These are phyloP conservation scores for Oligia fasciuncula DNA, from an alignment of 2,888 invertebrate genomes.

Conservation along the genomic window DNA sequence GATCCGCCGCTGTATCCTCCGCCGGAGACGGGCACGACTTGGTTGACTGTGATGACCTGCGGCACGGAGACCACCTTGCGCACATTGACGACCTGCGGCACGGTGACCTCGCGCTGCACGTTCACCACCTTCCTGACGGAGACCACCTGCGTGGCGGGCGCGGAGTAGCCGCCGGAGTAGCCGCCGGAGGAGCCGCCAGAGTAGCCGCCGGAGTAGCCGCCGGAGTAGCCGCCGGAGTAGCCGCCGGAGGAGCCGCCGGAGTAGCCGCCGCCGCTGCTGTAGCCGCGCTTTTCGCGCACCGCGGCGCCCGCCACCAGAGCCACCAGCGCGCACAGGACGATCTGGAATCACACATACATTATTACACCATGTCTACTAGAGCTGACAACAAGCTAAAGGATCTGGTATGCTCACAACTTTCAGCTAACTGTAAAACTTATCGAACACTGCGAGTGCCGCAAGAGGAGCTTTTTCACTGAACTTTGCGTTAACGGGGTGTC, in stretches of 20 bases:
- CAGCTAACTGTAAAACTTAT: not conserved
- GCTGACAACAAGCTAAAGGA: not conserved
- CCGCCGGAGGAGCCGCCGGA: slow-evolving; percentile 20
- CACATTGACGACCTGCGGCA: slow-evolving; percentile 73
- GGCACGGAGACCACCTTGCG: slow-evolving; percentile 77
- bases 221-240: not conserved
- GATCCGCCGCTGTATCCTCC: slow-evolving; percentile 48
- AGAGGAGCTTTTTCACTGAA: not conserved
- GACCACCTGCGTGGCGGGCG: slow-evolving; percentile 70
- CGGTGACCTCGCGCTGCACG: slow-evolving; percentile 72
- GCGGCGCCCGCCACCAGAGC: slow-evolving; percentile 47
- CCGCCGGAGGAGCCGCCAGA: slow-evolving; percentile 6
- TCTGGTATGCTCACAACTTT: not conserved
- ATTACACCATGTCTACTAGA: not conserved
- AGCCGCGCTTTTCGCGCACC: slow-evolving; percentile 60
- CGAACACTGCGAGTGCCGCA: slow-evolving; percentile 37
- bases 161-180: not conserved
- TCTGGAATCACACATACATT: slow-evolving; percentile 35
- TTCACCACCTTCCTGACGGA: slow-evolving; percentile 73
- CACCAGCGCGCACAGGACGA: slow-evolving; percentile 48
- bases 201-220: slow-evolving; percentile 11
- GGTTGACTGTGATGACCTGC: slow-evolving; percentile 76
- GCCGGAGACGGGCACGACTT: slow-evolving; percentile 68
- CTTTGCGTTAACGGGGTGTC: not conserved
- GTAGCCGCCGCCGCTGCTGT: slow-evolving; percentile 35